Conservation (phyloP, 2,113 vertebrate species). For the Mandrillus leucophaeus region DNA sequence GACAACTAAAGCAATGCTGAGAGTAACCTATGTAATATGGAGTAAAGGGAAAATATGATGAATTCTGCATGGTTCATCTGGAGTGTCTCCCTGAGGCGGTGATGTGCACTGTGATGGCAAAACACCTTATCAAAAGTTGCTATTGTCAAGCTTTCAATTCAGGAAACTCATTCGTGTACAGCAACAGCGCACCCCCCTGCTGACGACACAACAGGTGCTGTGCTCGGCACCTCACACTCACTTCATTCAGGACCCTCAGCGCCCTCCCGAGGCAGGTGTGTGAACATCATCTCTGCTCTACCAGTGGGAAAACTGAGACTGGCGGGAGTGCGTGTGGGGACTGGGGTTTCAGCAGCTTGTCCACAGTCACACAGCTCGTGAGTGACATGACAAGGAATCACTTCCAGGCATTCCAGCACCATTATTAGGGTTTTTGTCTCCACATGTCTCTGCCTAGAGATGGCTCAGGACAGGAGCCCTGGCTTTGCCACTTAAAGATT, state of each 20-base stretch:
- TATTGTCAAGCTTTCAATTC: background rate
- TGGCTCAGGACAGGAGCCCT: background rate
- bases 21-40: background rate
- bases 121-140: too few relatives aligned
- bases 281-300: background rate
- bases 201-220: fast-evolving
- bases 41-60: background rate
- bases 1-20: background rate
- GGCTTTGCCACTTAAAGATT: background rate
- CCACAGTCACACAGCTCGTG: background rate
- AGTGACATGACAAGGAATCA: background rate
- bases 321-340: background rate
- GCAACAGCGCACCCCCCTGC: fast-evolving
- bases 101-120: fast-evolving
- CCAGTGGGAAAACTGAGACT: background rate
- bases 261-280: too few relatives aligned
- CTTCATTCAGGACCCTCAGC: background rate
- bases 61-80: background rate
- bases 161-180: fast-evolving
- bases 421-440: background rate
- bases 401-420: background rate
- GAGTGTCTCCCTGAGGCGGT: fast-evolving
- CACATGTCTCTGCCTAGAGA: background rate
- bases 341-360: background rate
- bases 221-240: fast-evolving